Conservation (phyloP, 2,113 vertebrate genomes). For the Nipponia nippon region DNA sequence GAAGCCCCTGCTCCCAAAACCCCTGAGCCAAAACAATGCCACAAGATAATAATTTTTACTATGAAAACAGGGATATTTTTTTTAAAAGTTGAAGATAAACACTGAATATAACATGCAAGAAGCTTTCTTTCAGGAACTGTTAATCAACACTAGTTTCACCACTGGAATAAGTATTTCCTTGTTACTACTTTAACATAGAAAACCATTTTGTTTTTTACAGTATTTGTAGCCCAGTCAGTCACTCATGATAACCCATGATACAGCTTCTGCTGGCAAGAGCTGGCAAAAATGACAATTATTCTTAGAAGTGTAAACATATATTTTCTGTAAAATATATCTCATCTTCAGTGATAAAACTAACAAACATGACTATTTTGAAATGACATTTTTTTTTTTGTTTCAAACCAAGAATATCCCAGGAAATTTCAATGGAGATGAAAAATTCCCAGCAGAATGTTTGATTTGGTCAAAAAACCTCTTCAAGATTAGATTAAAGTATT, state of each 20-base stretch:
- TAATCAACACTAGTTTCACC: not conserved
- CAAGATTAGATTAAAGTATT: slow-evolving; percentile 42
- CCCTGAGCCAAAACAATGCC: not conserved
- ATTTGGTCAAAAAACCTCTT: slow-evolving; percentile 31
- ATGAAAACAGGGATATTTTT: not conserved
- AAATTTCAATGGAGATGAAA: slow-evolving; percentile 20
- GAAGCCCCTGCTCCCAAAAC: not conserved
- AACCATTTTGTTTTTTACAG: not conserved
- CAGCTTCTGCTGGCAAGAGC: not conserved
- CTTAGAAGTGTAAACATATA: not conserved
- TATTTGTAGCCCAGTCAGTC: not conserved
- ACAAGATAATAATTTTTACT: not conserved
- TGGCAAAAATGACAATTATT: not conserved
- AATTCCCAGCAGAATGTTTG: slow-evolving; percentile 23
- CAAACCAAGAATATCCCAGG: not conserved
- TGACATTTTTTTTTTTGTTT: not conserved
- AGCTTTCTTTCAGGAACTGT: not conserved
- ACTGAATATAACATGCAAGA: not conserved
- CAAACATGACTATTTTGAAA: not conserved
- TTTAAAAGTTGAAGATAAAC: not conserved
- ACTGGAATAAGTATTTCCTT: not conserved
- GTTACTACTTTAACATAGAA: not conserved
- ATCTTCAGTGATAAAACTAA: not conserved
- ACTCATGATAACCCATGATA: not conserved
- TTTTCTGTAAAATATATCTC: not conserved